phyloP scores from a whole-genome alignment of 37 sponge, comb jelly and placozoan species.

The Bolinopsis microptera region DNA sequence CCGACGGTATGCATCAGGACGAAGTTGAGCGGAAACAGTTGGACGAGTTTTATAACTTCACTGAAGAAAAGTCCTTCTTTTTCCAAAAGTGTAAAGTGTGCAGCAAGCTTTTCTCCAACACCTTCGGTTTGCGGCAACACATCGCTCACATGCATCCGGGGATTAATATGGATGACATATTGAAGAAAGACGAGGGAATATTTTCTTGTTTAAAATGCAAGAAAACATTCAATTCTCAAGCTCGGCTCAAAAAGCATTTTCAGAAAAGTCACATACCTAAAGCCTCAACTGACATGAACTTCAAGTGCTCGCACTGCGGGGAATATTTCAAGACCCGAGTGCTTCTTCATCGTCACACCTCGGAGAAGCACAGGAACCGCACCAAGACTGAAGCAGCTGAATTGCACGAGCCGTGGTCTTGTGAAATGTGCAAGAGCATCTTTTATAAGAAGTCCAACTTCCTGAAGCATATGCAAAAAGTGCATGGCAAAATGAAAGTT shows the following conservation, averaged over 20 bases:
- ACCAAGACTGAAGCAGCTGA: slow-evolving; percentile 57
- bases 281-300: slow-evolving; percentile 13
- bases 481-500: slow-evolving; percentile 59
- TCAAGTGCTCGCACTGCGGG: slow-evolving; percentile 64
- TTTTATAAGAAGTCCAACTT: slow-evolving; percentile 58
- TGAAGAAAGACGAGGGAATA: slow-evolving; percentile 58
- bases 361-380: slow-evolving; percentile 62
- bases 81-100: slow-evolving; percentile 63
- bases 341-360: slow-evolving; percentile 64
- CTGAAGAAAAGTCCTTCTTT: slow-evolving; percentile 54
- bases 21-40: slow-evolving; percentile 46
- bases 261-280: slow-evolving; percentile 33
- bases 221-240: slow-evolving; percentile 51
- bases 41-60: slow-evolving; percentile 65
- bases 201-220: slow-evolving; percentile 46
- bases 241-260: slow-evolving; percentile 50
- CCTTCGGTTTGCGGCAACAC: slow-evolving; percentile 43
- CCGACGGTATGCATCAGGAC: background rate
- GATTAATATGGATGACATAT: slow-evolving; percentile 11
- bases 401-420: slow-evolving; percentile 55
- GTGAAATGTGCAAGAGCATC: slow-evolving; percentile 59
- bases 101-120: slow-evolving; percentile 48
- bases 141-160: slow-evolving; percentile 48
- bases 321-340: slow-evolving; percentile 56
- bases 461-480: slow-evolving; percentile 63